Evolutionary conservation across 2,888 invertebrate genomes (phyloP), one percentile per base, ranked within the genome.

Genomic region (Deroplatys truncata): DNA sequence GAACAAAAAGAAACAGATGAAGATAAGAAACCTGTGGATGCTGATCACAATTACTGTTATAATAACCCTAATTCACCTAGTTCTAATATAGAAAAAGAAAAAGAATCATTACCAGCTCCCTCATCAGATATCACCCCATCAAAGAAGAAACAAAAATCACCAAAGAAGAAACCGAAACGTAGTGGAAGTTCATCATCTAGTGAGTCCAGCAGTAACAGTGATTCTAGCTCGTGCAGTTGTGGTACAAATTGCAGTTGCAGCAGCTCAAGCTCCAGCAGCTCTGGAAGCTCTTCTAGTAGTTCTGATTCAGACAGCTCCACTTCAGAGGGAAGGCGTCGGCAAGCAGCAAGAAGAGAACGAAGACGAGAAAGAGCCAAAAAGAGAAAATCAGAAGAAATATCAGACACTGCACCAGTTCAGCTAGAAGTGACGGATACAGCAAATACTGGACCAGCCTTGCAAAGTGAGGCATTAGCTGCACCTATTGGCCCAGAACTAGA

Each of bases 201-300:
- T 92, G 96, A 96, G 92, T 97, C 97, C 29, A 97, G 97, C 91
- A 97, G 96, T 91, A 96, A 96, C 92, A 96, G 96, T 91, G 96
- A 95, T 91, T 96, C 97, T 1, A 95, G 95, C 1, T 97, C 96
- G 92, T 97, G 97, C 92, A 96, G 97, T 0, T 97, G 98, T 92
- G 97, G 97, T 7, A 96, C 97, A 0, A 97, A 97, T 92, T 98
- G 98, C 92, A 97, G 97, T 91, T 98, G 98, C 92, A 96, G 96
- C 10, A 96, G 96, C 88, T 96, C 96, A 89, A 96, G 96, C 88
- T 96, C 97, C 0, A 95, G 95, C 9, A 96, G 96, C 89, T 95
- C 94, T 13, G 91, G 90, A 10, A 94, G 94, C 90, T 94, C 96
- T 25, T 96, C 96, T 72, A 90, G 94, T 94, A 95, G 95, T 91